A percentile compares a stretch with the other conserved stretches of the same genome.
phyloP scores from a whole-genome alignment of 1,140 invertebrate genomes.

The Calycopis cecrops region DNA sequence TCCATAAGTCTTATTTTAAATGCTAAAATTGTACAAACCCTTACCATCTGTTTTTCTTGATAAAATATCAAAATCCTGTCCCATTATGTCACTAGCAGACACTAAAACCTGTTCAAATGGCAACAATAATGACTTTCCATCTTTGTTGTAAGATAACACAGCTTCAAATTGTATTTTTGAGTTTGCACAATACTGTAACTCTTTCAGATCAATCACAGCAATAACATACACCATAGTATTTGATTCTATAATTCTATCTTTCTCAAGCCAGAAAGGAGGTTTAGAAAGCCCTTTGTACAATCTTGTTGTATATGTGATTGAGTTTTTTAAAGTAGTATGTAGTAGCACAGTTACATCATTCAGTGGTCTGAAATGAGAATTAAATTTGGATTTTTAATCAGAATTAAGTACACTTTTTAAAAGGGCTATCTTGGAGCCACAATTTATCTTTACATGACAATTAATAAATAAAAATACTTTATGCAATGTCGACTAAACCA shows the following conservation, averaged over 20 bases:
- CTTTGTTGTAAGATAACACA: slow-evolving; percentile 37
- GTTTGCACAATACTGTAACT: slow-evolving; percentile 34
- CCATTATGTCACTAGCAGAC: slow-evolving; percentile 37
- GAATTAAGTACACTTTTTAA: neutral
- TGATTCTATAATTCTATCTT: slow-evolving; percentile 19
- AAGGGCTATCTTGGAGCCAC: too few species aligned
- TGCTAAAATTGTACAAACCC: slow-evolving; percentile 13
- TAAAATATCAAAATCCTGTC: slow-evolving; percentile 44
- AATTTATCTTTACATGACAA: slow-evolving; percentile 15
- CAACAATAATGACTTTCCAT: slow-evolving; percentile 33
- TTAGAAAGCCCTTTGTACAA: slow-evolving; percentile 31
- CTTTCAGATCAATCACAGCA: slow-evolving; percentile 36
- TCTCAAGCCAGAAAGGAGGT: slow-evolving; percentile 44
- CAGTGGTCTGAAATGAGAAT: slow-evolving; percentile 37
- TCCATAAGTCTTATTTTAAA: too few species aligned
- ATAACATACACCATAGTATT: slow-evolving; percentile 26
- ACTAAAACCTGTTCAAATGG: slow-evolving; percentile 41
- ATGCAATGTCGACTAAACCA: too few species aligned
- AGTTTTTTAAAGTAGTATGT: slow-evolving; percentile 30
- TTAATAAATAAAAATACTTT: too few species aligned
- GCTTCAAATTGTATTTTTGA: slow-evolving; percentile 43
- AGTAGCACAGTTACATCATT: slow-evolving; percentile 42
- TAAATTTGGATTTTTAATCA: slow-evolving; percentile 11
- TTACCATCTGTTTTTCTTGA: slow-evolving; percentile 27
- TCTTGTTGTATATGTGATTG: slow-evolving; percentile 45